Base-by-base conservation (phyloP, 2,797 vertebrate genomes). In the Numenius phaeopus region DNA sequence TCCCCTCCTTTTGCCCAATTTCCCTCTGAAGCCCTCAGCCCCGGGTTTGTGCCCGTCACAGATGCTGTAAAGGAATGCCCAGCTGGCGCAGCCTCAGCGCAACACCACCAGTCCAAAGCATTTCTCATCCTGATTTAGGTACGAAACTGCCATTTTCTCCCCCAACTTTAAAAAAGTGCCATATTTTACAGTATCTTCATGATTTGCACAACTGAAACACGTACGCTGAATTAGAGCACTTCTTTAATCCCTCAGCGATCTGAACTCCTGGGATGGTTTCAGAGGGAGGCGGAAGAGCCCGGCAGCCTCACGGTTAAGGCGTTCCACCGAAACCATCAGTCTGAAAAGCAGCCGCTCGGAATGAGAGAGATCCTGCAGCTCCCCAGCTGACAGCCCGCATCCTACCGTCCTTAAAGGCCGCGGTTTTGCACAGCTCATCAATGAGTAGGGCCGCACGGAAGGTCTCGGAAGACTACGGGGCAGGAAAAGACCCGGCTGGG, bases 141-240 rank as follows among this genome's bases (percentile, higher is more conserved):
- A 94, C 11, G 92, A 96, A 95, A 96, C 83, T 94, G 95, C 94
- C 96, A 42, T 94, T 94, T 89, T 37, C 47, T 93, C 96, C 90
- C 94, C 95, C 42, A 96, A 90, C 86, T 97, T 96, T 70, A 94
- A 93, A 91, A 24, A n/a, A 61, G 23, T 7, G 26, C 20, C 0
- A 0, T 12, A 89, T 95, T 97, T 97, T 81, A 96, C 57, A 75
- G 49, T 71, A 94, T 94, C 94, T 81, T 79, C n/a, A 5, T 55
- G 64, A 97, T 59, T 59, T 86, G 91, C 96, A 95, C 94, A 95
- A 92, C 95, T 93, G 93, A 96, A 94, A 97, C 52, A 94, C 7
- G 1, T 65, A 96, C 44, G 42, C 90, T 24, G 34, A 64, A 27
- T 94, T 65, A 94, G 82, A 96, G 94, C 82, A 87, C 37, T 9